Evolutionary conservation across 2,888 invertebrate genomes (phyloP), one percentile per base, ranked within the genome.

Genomic region (Hemicrepidius hirtus): DNA sequence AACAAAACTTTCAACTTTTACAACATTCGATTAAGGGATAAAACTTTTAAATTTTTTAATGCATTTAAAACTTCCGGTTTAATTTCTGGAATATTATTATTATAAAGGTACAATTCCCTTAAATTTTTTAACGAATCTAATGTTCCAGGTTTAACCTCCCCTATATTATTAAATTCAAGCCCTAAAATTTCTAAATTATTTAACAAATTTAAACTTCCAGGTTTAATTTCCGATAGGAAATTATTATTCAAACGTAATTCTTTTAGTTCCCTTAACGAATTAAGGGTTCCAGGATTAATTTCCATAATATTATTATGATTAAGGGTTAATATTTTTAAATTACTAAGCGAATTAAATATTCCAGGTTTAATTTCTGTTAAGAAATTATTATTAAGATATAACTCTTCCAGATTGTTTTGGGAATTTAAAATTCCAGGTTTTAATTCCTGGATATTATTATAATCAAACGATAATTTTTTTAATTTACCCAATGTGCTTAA

Each of bases 221-320:
- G 24, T 7, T 50, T 16, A 3, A 50, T 21, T 21, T 24, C 50
- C 12, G 12, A n/a, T n/a, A 50, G n/a, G 24, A 50, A 50, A 28
- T 50, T 50, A 7, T 50, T 50, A n/a, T 50, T 50, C 10, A 50
- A 24, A 12, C 13, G 13, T 12, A 50, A 28, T 28, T 50, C 50
- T 50, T 24, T 9, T n/a, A 50, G 10, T 1, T 50, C 20, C n/a
- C 12, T 1, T 21, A 50, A 20, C n/a, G 12, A 50, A 21, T 6
- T 21, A 2, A 50, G 13, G 20, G 21, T n/a, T 21, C 6, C 9
- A 10, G 28, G 13, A 12, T 21, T 12, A 10, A 50, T 24, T 3
- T 24, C 24, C 9, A 50, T 1, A 20, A 50, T 50, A 13, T 50
- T 50, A n/a, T 50, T 50, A n/a, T 50, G 16, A 10, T 21, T 5